Evolutionary conservation across 1,140 invertebrate species (phyloP), one percentile per base, ranked within the genome.

Genomic region (Latrodectus geometricus): DNA sequence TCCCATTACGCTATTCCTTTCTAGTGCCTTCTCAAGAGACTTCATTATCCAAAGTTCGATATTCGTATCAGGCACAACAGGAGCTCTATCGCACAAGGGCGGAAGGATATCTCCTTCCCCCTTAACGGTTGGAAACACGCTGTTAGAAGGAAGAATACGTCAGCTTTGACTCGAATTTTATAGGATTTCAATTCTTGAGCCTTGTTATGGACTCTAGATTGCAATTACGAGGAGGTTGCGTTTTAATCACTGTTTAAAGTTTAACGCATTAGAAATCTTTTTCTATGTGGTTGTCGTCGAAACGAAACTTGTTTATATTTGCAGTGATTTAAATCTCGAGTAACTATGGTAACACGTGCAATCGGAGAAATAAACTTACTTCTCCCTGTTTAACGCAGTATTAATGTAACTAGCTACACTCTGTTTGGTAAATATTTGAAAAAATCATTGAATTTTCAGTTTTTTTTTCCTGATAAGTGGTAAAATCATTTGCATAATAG

Each of bases 1-100:
- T 52, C 52, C 80, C 69, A 82, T 82, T 82, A 82, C 69, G n/a
- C 61, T 49, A 8, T 23, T 20, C 23, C 61, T 21, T 78, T 68
- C n/a, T 14, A 15, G 8, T 8, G 48, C 17, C 76, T 49, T 20
- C 78, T 49, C 50, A 48, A 15, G 75, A 83, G 80, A 83, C 80
- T 83, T 83, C 80, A 83, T 83, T 83, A 83, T 50, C 54, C 20
- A 73, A 83, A 83, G 70, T 83, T 74, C 80, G 80, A 74, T 72
- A 49, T 48, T 48, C 48, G 23, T 81, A 72, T 83, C 80, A 56
- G 80, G 74, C 50, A 83, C 74, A 61, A 69, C 56, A 49, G 56
- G 61, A 20, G 35, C 11, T 83, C 74, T 83, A 83, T 83, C 69
- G 70, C 72, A 23, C 56, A 49, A 81, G 54, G 17, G 17, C 8